These are phyloP conservation scores for Podarcis raffonei DNA, from an alignment of 2,113 vertebrate species.

Conservation along the genomic window DNA sequence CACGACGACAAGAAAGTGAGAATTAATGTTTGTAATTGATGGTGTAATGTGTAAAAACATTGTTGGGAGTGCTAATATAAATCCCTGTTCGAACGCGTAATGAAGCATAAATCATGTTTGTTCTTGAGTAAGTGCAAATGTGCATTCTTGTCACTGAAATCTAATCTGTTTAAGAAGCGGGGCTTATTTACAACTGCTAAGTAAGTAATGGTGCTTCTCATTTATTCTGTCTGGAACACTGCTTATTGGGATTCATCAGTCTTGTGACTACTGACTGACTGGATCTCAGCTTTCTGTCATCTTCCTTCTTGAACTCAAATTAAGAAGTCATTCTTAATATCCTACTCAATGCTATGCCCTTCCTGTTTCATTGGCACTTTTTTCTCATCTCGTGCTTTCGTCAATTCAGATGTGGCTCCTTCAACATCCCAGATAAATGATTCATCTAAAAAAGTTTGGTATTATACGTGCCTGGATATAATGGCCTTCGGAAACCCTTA, in stretches of 20 bases:
- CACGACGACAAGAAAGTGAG: background rate
- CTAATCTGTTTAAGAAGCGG: slow-evolving; percentile 15
- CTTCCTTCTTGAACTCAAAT: background rate
- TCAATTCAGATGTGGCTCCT: background rate
- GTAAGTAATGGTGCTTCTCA: background rate
- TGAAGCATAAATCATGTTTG: background rate
- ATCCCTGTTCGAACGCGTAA: background rate
- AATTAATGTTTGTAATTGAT: slow-evolving; percentile 9
- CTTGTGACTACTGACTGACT: background rate
- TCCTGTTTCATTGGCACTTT: background rate
- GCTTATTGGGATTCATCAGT: background rate
- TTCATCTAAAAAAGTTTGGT: background rate
- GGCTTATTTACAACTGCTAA: background rate
- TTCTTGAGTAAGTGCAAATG: slow-evolving; percentile 20
- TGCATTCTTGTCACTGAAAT: slow-evolving; percentile 9
- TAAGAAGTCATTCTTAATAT: background rate
- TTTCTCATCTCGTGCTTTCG: background rate
- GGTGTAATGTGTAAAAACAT: background rate
- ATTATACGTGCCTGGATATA: background rate
- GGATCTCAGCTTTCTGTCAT: background rate
- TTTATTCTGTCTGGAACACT: background rate
- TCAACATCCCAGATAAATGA: background rate
- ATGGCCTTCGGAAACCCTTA: background rate
- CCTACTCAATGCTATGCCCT: background rate
- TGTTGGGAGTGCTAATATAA: background rate